These are phyloP conservation scores for Callipepla squamata DNA, from an alignment of 2,113 vertebrate species.

Conservation along the genomic window DNA sequence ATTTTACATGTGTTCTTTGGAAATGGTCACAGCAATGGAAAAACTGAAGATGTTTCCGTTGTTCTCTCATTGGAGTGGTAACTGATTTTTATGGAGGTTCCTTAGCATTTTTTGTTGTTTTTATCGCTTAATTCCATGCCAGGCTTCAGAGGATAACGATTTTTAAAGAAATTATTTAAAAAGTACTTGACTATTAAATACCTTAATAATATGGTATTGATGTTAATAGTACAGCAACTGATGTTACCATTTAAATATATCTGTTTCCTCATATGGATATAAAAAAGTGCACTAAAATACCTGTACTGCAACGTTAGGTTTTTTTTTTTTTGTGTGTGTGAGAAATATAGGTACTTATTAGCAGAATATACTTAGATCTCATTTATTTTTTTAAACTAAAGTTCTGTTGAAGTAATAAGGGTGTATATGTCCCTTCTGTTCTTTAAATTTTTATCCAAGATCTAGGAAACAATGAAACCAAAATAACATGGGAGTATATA, in stretches of 20 bases:
- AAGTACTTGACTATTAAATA: background rate
- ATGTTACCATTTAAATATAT: background rate
- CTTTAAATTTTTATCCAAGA: background rate
- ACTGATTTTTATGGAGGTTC: background rate
- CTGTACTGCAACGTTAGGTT: background rate
- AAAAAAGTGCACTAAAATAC: background rate
- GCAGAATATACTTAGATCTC: background rate
- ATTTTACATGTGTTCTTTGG: background rate
- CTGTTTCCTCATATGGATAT: background rate
- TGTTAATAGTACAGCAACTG: background rate
- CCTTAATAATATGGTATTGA: no score
- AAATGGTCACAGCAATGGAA: background rate
- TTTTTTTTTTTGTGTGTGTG: background rate
- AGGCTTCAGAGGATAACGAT: background rate
- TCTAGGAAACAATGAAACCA: background rate
- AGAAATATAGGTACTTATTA: background rate
- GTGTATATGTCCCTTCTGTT: background rate
- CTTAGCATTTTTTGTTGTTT: background rate
- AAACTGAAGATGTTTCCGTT: background rate
- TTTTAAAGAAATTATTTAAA: background rate
- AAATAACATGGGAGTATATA: background rate
- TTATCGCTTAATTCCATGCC: background rate
- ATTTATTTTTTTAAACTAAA: background rate
- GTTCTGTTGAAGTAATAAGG: background rate
- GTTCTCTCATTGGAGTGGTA: background rate